Percentiles rank a stretch among this genome's conserved stretches.
These are phyloP conservation scores for Agrotis puta DNA, from an alignment of 2,888 invertebrate genomes.

Conservation along the genomic window DNA sequence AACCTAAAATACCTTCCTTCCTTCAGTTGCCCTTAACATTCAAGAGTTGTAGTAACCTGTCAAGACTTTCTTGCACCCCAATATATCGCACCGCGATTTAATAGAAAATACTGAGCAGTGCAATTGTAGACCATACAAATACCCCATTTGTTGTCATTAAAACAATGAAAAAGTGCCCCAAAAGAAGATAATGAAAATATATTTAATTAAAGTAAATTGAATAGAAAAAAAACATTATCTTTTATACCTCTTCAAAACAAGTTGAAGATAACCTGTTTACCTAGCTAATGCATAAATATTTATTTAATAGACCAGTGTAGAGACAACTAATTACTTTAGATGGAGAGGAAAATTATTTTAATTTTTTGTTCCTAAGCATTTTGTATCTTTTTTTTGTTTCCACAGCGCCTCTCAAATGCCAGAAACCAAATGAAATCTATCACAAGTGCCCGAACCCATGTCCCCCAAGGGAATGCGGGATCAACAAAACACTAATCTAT, in stretches of 20 bases:
- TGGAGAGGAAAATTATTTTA: background rate
- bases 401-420: slow-evolving; percentile 47
- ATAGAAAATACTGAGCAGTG: too few species aligned
- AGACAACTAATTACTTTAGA: background rate
- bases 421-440: slow-evolving; percentile 64
- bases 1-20: too few species aligned
- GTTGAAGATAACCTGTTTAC: background rate
- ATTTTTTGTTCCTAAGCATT: background rate
- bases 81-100: too few species aligned
- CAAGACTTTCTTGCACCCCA: too few species aligned
- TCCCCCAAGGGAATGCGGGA: slow-evolving; percentile 65
- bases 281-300: background rate
- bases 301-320: background rate
- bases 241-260: background rate
- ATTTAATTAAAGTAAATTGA: background rate
- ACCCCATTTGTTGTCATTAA: too few species aligned
- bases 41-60: too few species aligned
- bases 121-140: too few species aligned
- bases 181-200: background rate
- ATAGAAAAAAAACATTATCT: background rate
- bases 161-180: background rate
- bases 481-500: slow-evolving; percentile 50
- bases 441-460: slow-evolving; percentile 65
- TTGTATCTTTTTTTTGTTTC: background rate
- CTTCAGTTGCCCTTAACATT: too few species aligned